Evolutionary conservation across 2,113 vertebrate genomes (phyloP).

Genomic region (Dinomys branickii): DNA sequence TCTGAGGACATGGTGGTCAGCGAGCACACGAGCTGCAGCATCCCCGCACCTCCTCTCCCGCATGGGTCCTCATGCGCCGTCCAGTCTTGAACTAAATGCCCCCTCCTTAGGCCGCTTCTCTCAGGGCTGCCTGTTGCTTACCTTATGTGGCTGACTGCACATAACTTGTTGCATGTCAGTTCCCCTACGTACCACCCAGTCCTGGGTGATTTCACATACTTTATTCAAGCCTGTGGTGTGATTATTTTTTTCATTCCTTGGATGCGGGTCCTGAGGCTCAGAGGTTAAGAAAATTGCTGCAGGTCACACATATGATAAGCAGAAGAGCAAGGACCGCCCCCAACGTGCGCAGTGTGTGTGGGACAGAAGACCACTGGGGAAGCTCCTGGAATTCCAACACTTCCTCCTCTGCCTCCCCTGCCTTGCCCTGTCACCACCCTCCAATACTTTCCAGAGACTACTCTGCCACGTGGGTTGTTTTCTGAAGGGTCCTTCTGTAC

Average conservation of each 20-base stretch:
- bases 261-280: neutral
- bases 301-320: neutral
- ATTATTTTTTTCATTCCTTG: neutral
- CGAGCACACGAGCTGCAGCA: fast-evolving
- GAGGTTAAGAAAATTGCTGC: neutral
- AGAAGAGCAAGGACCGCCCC: neutral
- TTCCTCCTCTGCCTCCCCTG: neutral
- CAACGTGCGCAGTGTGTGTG: neutral
- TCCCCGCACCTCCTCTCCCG: neutral
- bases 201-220: neutral
- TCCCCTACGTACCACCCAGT: too few species aligned
- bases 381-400: neutral
- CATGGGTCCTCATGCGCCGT: neutral
- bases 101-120: neutral
- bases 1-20: neutral
- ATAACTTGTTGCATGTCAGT: neutral
- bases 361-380: too few species aligned
- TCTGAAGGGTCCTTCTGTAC: neutral
- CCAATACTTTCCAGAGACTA: neutral
- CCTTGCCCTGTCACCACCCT: neutral
- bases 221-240: neutral
- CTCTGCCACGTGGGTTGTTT: neutral
- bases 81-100: neutral
- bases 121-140: neutral
- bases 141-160: neutral